Evolutionary conservation across 2,113 vertebrate genomes (phyloP).

Genomic region (Turdus rufiventris): DNA sequence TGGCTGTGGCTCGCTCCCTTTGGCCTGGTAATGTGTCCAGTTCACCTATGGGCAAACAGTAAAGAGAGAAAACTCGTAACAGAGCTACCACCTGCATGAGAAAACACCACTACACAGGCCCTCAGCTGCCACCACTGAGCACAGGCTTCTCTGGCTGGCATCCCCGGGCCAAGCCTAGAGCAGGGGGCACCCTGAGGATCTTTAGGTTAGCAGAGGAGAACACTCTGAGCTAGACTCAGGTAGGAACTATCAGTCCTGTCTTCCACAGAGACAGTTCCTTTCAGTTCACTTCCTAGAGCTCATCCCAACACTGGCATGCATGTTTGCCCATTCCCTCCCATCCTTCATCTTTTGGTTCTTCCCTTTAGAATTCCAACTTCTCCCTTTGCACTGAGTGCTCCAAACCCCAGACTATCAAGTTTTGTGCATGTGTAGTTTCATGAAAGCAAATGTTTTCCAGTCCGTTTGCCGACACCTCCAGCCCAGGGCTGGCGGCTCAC

Average conservation of each 20-base stretch:
- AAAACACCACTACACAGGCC: background rate
- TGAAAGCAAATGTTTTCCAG: background rate
- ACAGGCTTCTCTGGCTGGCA: background rate
- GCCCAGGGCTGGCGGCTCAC: background rate
- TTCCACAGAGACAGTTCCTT: background rate
- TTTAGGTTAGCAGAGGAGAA: background rate
- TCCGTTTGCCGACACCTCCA: fast-evolving
- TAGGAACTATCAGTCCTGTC: background rate
- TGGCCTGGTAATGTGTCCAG: conserved; percentile 84
- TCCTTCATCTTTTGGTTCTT: background rate
- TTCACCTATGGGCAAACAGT: conserved; percentile 55
- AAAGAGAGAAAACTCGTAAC: background rate
- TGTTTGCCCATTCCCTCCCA: background rate
- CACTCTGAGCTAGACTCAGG: background rate
- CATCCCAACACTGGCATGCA: background rate
- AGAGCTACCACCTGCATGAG: background rate
- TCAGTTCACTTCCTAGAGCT: background rate
- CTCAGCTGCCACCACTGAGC: background rate
- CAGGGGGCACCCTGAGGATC: background rate
- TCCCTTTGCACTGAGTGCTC: background rate
- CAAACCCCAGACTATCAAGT: background rate
- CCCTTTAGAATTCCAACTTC: background rate
- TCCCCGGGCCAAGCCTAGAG: background rate
- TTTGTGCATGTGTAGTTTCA: fast-evolving
- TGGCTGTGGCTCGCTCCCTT: conserved; percentile 90